Conservation (phyloP, 2,888 invertebrate species). For the Thecophora atra region DNA sequence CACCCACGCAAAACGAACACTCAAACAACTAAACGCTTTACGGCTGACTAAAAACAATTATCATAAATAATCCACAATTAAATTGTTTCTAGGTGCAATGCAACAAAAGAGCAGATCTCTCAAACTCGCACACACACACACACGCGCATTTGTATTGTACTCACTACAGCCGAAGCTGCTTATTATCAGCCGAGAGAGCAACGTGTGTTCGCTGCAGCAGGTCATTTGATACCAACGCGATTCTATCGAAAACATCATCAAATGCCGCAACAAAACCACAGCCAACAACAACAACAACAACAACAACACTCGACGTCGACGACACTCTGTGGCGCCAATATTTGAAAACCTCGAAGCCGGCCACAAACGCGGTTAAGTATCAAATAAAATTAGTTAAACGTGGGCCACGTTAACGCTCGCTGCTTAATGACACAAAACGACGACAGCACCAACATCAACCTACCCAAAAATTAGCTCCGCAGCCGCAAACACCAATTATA, state of each 20-base stretch:
- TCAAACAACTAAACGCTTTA: not conserved
- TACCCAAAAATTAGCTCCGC: not conserved
- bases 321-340: slow-evolving; percentile 16
- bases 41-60: slow-evolving; percentile 26
- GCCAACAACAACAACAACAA: slow-evolving; percentile 7
- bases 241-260: not conserved
- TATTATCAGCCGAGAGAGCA: not conserved
- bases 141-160: not conserved
- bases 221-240: not conserved
- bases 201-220: not conserved
- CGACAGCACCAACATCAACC: not conserved
- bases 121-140: slow-evolving; percentile 9
- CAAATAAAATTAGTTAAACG: not conserved
- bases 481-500: no score
- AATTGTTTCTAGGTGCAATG: slow-evolving; percentile 12
- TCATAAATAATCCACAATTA: slow-evolving; percentile 31
- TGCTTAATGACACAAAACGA: slow-evolving; percentile 14
- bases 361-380: not conserved
- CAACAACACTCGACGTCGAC: not conserved
- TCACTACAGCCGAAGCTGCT: slow-evolving; percentile 22
- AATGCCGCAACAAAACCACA: not conserved
- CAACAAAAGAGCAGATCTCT: slow-evolving; percentile 6
- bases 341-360: not conserved
- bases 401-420: not conserved
- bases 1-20: not conserved